A percentile compares a stretch with the other conserved stretches of the same genome.
Evolutionary conservation across 2,797 vertebrate genomes (phyloP).

Genomic region (Enteromius thamalakanensis): DNA sequence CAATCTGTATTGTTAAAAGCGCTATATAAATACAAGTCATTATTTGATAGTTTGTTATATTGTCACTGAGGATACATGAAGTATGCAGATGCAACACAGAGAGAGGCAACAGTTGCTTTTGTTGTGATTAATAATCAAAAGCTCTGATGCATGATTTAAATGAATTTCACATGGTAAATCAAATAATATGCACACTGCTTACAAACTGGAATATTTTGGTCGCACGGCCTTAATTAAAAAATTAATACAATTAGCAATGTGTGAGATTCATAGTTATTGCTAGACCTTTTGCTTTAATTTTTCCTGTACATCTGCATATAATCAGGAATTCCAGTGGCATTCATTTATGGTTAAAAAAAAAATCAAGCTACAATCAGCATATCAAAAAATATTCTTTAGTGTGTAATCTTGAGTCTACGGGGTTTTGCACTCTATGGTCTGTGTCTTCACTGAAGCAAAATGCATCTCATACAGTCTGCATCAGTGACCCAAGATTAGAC

Average conservation of each 20-base stretch:
- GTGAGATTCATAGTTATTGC: background rate
- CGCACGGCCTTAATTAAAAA: background rate
- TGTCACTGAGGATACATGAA: background rate
- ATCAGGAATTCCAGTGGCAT: background rate
- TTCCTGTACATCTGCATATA: background rate
- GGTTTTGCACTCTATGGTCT: constrained; percentile 52
- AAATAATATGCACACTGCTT: background rate
- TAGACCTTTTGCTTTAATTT: background rate
- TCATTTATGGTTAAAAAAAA: background rate
- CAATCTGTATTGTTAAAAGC: too few relatives aligned
- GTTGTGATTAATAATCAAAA: background rate
- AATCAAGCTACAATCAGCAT: constrained; percentile 54
- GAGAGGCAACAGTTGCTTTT: background rate
- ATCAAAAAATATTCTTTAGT: constrained; percentile 53
- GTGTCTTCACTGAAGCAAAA: constrained; percentile 65
- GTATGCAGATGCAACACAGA: background rate
- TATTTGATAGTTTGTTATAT: background rate
- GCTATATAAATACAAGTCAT: too few relatives aligned
- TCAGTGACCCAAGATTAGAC: constrained; percentile 64
- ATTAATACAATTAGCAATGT: background rate
- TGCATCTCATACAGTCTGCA: constrained; percentile 55
- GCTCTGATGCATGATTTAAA: constrained; percentile 1
- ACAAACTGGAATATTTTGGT: background rate
- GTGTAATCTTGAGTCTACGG: constrained; percentile 59
- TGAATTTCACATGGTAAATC: constrained; percentile 33